Conservation (phyloP, 2,797 vertebrate genomes). For the Discoglossus pictus region DNA sequence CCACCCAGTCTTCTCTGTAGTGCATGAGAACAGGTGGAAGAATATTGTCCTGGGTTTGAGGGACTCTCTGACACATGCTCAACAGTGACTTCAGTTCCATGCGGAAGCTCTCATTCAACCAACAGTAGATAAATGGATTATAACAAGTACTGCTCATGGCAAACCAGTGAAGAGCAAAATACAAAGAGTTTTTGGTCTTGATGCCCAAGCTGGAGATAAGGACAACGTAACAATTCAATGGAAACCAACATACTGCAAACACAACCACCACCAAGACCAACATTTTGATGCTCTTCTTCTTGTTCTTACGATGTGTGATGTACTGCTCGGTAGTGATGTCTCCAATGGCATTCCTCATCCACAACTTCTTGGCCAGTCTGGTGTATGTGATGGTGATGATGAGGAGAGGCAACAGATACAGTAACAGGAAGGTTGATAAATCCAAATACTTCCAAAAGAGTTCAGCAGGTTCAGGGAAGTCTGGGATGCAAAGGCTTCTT, state of each 20-base stretch:
- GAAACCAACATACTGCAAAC: constrained; percentile 62
- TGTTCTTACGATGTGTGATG: constrained; percentile 53
- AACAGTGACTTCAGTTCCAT: constrained; percentile 63
- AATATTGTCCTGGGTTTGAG: rapidly evolving
- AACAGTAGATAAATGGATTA: constrained; percentile 87
- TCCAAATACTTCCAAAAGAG: constrained; percentile 63
- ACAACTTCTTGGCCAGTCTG: constrained; percentile 59
- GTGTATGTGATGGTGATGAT: constrained; percentile 55
- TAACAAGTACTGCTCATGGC: constrained; percentile 87
- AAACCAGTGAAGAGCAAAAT: constrained; percentile 83
- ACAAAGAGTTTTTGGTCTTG: constrained; percentile 74
- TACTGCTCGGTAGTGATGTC: constrained; percentile 55
- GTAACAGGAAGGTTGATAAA: constrained; percentile 60
- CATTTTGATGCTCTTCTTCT: constrained; percentile 64
- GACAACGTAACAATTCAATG: constrained; percentile 77
- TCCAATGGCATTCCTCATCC: constrained; percentile 54
- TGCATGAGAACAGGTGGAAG: not conserved
- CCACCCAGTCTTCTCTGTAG: constrained; percentile 30
- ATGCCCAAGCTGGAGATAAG: constrained; percentile 83
- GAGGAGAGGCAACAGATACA: constrained; percentile 61
- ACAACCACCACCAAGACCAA: constrained; percentile 60
- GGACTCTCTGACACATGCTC: constrained; percentile 38
- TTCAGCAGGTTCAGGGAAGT: constrained; percentile 58
- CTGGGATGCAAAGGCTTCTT: constrained; percentile 59
- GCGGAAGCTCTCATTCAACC: constrained; percentile 78